Evolutionary conservation across 2,888 invertebrate species (phyloP), one percentile per base, ranked within the genome.

Genomic region (Diplolepis rosae): DNA sequence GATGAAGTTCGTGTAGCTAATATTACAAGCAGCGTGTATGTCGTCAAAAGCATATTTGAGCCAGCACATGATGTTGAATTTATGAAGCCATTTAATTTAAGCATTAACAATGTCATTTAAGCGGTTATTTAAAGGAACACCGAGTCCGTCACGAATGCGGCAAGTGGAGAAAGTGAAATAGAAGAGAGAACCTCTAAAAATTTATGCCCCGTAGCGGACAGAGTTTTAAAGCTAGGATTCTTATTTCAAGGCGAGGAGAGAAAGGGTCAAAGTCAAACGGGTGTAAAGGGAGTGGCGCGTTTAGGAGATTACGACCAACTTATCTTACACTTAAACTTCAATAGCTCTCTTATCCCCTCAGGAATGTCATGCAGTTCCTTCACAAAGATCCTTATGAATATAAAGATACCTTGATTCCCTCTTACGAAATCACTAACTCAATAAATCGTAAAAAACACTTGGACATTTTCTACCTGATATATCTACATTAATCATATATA

Each of bases 231-330:
- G 28, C 18, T 13, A 5, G 48, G 27, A 5, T 32, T 30, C 66
- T 66, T 66, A 66, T 42, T 50, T 42, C 30, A 28, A 9, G 4
- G 28, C 2, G 15, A 13, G 45, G 13, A 9, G 18, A 7, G 48
- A 15, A 48, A 48, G 48, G 48, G 61, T 39, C 39, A 61, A 61
- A 39, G 39, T 61, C 24, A 39, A 24, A 61, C 39, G 35, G n/a
- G 39, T 7, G 61, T 22, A 13, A 61, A 61, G 24, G 61, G 61
- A 61, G 24, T 61, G 61, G 61, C 24, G 35, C 61, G 39, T 24
- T 61, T 61, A 61, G 61, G 39, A 39, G 61, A 39, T 61, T 61
- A 61, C 27, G 52, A 28, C 52, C 52, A 52, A 28, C 52, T 52
- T 52, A 52, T 39, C 61, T 61, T 39, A n/a, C 61, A 24, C 6